phyloP scores from a whole-genome alignment of 2,797 vertebrate genomes.

The Gila robusta region DNA sequence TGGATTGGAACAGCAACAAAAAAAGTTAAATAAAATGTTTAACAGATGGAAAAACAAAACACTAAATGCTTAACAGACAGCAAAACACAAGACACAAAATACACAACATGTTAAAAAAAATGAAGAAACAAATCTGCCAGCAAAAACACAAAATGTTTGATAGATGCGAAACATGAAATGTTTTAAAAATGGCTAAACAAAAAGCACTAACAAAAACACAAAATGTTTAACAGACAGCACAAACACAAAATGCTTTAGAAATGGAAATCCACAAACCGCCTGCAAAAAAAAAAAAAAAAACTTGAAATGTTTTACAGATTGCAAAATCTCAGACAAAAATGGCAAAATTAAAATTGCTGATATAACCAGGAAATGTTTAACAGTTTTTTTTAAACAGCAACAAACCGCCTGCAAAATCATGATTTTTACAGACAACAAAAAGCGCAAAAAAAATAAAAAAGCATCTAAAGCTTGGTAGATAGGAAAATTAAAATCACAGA shows the following conservation, averaged over 20 bases:
- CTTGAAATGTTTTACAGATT: not conserved
- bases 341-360: not conserved
- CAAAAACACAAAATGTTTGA: not conserved
- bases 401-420: not conserved
- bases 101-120: not conserved
- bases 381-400: not conserved
- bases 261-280: not conserved
- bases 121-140: not conserved
- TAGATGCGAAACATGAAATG: not conserved
- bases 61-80: not conserved
- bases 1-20: slow-evolving; percentile 35
- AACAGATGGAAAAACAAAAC: not conserved
- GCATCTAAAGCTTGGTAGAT: not conserved
- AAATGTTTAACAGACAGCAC: not conserved
- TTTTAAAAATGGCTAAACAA: slow-evolving; percentile 1
- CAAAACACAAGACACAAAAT: not conserved
- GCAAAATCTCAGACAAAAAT: not conserved
- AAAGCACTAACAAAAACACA: not conserved
- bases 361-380: not conserved
- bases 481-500: not conserved
- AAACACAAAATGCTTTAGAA: not conserved
- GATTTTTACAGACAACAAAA: not conserved
- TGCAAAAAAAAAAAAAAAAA: not conserved
- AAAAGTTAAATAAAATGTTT: not conserved
- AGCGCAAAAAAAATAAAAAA: not conserved